Conservation (phyloP, 2,797 vertebrate species). For the Amphiprion clarkii region DNA sequence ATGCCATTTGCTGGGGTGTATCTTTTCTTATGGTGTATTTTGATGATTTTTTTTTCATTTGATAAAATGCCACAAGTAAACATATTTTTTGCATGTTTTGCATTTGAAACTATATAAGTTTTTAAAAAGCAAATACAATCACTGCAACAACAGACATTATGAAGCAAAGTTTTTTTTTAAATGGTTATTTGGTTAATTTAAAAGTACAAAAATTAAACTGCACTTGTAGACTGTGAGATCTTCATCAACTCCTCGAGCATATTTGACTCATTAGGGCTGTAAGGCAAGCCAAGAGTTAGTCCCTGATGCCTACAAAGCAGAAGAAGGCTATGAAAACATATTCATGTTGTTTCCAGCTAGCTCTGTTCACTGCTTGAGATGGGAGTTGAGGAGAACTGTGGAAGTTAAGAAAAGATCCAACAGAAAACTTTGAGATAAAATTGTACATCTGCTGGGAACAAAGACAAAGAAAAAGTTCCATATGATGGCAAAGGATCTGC, state of each 20-base stretch:
- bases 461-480: neutral
- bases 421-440: neutral
- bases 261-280: neutral
- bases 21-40: no score
- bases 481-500: neutral
- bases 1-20: no score
- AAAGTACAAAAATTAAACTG: no score
- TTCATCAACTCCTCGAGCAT: neutral
- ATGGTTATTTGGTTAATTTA: no score
- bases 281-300: neutral
- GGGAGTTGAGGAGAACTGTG: neutral
- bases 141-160: no score
- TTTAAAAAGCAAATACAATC: neutral
- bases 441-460: neutral
- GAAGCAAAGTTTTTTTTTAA: no score
- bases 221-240: neutral
- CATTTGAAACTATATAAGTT: neutral
- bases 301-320: neutral
- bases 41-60: no score
- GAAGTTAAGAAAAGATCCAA: neutral
- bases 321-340: neutral
- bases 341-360: neutral
- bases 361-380: neutral
- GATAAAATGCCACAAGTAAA: no score
- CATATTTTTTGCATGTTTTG: no score